Evolutionary conservation across 2,797 vertebrate genomes (phyloP), one percentile per base, ranked within the genome.

Genomic region (Dicrostonyx torquatus): DNA sequence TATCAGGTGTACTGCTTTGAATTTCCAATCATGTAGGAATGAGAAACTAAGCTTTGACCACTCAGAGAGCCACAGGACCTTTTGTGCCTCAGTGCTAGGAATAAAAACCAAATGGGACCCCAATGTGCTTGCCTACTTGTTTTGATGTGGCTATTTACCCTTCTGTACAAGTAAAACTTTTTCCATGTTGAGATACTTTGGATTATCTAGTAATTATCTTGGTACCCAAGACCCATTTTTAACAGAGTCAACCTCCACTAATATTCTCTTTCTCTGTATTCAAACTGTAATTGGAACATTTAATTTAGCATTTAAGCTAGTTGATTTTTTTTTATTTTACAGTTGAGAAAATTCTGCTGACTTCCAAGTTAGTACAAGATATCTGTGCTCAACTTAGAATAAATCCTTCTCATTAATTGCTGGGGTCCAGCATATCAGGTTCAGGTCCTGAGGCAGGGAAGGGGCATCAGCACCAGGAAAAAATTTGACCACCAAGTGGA

Each of bases 241-340:
- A 45, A n/a, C 11, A 34, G 6, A 84, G 82, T 72, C 77, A 68
- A 11, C 13, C 82, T 9, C 12, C 66, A 14, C 6, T 76, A 11
- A 50, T 13, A 76, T 1, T 70, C 34, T n/a, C 18, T 58, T 92
- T 90, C 45, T 85, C 2, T 82, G 2, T 58, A 55, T 66, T 76
- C 90, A 31, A 76, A 90, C 17, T 88, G 34, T 55, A 82, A 17
- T 31, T 77, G 45, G 6, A 87, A 87, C 15, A 78, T 78, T 40
- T 58, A 58, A 58, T 58, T 22, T 20, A 58, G 55, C 55, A 58
- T 58, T 58, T 58, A 58, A 68, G 26, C 64, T 55, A 55, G 7
- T 48, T 82, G 40, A 87, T 89, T 82, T 89, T 73, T 29, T 89
- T 88, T 88, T 75, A 40, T 90, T 91, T 50, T 79, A 64, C 31